Evolutionary conservation across 2,888 invertebrate genomes (phyloP).

Genomic region (Artemia sp.): DNA sequence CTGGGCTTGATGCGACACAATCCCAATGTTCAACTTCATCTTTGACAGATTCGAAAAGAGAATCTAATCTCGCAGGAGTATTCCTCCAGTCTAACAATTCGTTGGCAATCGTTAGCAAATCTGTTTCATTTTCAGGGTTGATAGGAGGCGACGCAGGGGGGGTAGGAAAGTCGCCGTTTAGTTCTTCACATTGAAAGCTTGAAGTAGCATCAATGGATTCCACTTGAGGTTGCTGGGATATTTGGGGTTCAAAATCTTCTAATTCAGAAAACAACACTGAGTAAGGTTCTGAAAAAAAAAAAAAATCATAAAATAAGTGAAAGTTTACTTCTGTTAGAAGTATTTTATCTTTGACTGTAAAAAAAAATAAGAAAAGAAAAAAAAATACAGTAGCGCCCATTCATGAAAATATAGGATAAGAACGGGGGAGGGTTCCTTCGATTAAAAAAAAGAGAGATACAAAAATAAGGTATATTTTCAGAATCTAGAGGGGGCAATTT

Average conservation of each 20-base stretch:
- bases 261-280: constrained; percentile 6
- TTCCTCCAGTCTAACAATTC: not conserved
- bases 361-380: no score
- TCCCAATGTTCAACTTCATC: not conserved
- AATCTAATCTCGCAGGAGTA: not conserved
- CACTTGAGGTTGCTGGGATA: no score
- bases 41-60: constrained; percentile 13
- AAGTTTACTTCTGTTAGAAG: no score
- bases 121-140: not conserved
- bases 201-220: not conserved
- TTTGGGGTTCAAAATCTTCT: not conserved
- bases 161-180: not conserved
- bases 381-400: no score
- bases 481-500: no score
- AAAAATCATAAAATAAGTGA: not conserved
- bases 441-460: no score
- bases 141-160: not conserved
- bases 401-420: no score
- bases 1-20: constrained; percentile 13
- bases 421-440: no score
- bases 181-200: not conserved
- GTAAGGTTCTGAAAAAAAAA: constrained; percentile 8
- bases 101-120: not conserved
- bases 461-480: no score
- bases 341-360: no score